These are phyloP conservation scores for Odontomyia ornata DNA, from an alignment of 2,888 invertebrate species.

Conservation along the genomic window DNA sequence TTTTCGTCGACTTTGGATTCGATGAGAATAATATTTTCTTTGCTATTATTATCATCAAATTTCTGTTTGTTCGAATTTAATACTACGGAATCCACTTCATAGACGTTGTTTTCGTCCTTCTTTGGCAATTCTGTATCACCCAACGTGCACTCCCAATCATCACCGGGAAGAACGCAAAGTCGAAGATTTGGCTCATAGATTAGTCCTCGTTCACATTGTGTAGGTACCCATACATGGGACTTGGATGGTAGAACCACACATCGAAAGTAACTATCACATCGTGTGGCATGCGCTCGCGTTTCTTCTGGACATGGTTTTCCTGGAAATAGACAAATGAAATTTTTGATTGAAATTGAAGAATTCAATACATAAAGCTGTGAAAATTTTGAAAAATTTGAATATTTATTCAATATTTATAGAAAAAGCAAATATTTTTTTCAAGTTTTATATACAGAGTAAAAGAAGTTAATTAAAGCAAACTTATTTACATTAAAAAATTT, in stretches of 20 bases:
- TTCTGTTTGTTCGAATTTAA: not conserved
- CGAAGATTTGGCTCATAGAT: slow-evolving; percentile 61
- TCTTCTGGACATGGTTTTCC: slow-evolving; percentile 62
- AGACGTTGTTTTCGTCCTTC: slow-evolving; percentile 50
- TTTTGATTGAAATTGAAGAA: not conserved
- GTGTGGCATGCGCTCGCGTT: slow-evolving; percentile 60
- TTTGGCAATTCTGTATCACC: slow-evolving; percentile 48
- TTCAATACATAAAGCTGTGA: not conserved
- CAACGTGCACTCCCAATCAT: slow-evolving; percentile 63
- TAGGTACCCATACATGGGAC: slow-evolving; percentile 60
- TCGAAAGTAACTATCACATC: slow-evolving; percentile 62
- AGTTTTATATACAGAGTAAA: too few species aligned
- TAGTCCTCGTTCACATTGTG: slow-evolving; percentile 60
- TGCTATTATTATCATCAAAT: too few species aligned
- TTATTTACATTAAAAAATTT: too few species aligned
- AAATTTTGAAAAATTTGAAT: not conserved
- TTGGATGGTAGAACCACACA: slow-evolving; percentile 57
- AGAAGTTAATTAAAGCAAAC: too few species aligned
- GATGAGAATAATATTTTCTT: too few species aligned
- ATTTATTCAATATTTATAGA: too few species aligned
- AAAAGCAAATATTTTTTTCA: too few species aligned
- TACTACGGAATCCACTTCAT: slow-evolving; percentile 48
- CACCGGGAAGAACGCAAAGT: slow-evolving; percentile 62
- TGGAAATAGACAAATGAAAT: slow-evolving; percentile 48
- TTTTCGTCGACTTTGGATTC: not conserved